Conservation (phyloP, 2,797 vertebrate genomes). For the Lutra lutra region DNA sequence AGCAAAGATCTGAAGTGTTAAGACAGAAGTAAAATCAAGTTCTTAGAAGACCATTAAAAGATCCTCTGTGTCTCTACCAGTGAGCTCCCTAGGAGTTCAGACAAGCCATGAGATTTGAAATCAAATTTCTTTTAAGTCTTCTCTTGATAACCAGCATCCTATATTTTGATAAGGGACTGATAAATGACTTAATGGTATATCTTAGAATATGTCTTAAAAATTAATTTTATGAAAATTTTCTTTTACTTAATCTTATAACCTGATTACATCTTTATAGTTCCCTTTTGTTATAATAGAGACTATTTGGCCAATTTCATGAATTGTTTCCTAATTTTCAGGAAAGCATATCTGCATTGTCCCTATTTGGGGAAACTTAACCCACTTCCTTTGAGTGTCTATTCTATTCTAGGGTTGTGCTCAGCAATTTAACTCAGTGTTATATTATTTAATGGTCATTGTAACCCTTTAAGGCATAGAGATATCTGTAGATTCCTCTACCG, state of each 20-base stretch:
- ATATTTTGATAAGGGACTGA: neutral
- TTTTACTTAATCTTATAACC: conserved; percentile 4
- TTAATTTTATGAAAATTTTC: neutral
- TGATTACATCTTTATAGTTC: neutral
- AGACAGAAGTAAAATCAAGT: conserved; percentile 23
- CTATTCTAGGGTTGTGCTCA: neutral
- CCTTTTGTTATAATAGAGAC: conserved; percentile 14
- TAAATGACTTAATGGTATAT: neutral
- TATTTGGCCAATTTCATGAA: neutral
- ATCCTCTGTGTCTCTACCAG: neutral
- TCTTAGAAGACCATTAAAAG: neutral
- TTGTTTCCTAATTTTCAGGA: conserved; percentile 19
- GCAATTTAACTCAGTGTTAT: neutral
- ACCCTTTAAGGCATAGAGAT: neutral
- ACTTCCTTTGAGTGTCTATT: neutral
- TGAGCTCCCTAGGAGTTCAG: neutral
- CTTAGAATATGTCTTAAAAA: conserved; percentile 26
- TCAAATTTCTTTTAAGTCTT: neutral
- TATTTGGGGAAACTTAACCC: neutral
- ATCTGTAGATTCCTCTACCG: neutral
- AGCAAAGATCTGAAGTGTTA: neutral
- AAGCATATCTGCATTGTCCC: neutral
- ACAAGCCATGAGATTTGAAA: neutral
- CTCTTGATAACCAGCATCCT: conserved; percentile 6
- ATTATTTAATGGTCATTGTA: conserved; percentile 31